A percentile compares a stretch with the other conserved stretches of the same genome.
Conservation (phyloP, 2,113 vertebrate genomes). For the Scophthalmus maximus region DNA sequence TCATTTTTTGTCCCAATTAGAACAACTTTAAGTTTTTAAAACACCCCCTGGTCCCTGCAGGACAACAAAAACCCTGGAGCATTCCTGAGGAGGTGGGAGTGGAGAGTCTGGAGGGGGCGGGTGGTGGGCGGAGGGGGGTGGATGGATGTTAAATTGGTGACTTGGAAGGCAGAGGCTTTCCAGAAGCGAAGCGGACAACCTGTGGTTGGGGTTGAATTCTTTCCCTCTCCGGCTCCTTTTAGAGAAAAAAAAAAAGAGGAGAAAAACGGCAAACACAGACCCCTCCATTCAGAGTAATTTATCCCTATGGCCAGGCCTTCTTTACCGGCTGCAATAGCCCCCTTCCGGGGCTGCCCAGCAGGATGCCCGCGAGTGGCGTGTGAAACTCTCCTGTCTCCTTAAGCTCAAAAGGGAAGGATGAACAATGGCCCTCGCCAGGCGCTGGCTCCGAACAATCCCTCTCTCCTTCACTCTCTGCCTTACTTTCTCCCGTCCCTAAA, state of each 20-base stretch:
- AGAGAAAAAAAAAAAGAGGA: constrained; percentile 46
- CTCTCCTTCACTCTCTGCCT: constrained; percentile 52
- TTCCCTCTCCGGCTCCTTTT: constrained; percentile 76
- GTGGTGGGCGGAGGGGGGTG: constrained; percentile 19
- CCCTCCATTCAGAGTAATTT: constrained; percentile 80
- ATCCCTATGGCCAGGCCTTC: constrained; percentile 75
- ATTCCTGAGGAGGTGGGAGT: constrained; percentile 67
- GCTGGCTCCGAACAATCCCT: constrained; percentile 75
- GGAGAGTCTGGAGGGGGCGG: constrained; percentile 10
- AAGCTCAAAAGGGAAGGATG: constrained; percentile 78
- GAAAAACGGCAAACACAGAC: constrained; percentile 77
- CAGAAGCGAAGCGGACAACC: constrained; percentile 76
- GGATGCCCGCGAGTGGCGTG: constrained; percentile 82
- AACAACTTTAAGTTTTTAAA: constrained; percentile 52
- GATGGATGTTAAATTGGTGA: constrained; percentile 73
- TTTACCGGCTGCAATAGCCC: constrained; percentile 76
- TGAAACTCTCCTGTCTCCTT: constrained; percentile 82
- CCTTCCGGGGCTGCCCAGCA: constrained; percentile 80
- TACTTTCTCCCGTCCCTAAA: constrained; percentile 60
- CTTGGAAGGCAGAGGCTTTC: constrained; percentile 73
- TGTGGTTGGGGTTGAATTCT: constrained; percentile 79
- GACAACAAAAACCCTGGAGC: constrained; percentile 63
- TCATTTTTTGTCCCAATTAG: too few relatives aligned
- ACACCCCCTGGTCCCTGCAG: constrained; percentile 40
- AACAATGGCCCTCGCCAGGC: constrained; percentile 81